Base-by-base conservation (phyloP, 1,140 invertebrate species). In the Chironomus striatipennis region DNA sequence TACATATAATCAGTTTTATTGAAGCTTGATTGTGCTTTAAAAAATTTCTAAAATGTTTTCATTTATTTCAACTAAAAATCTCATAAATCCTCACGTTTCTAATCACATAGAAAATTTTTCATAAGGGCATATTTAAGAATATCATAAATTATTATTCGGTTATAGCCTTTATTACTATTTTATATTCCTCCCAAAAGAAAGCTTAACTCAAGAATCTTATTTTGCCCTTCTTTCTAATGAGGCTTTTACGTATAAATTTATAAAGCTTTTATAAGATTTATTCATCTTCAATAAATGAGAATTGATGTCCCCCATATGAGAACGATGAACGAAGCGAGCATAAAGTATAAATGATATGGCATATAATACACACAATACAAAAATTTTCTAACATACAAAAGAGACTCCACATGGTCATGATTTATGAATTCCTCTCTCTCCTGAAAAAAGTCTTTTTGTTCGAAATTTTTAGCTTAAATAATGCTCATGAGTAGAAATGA, bases 271-370 rank as follows among this genome's bases (percentile, higher is more conserved):
- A 57, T 15, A n/a, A 57, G 47, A 57, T 57, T 57, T 57, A 57
- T 57, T 57, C 47, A 57, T 57, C 47, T 57, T 57, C 47, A 57
- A 57, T 57, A 57, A 57, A 57, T 57, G 12, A 15, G 47, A 57
- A 57, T 57, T 57, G 47, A 57, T 57, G 47, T 57, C 12, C n/a
- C n/a, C n/a, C 47, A 57, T 57, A 57, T n/a, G 12, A 57, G n/a
- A 47, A 47, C 9, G 43, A 57, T n/a, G 47, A 15, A 57, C 47
- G n/a, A 57, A 12, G 12, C 47, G 12, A n/a, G n/a, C n/a, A 57
- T n/a, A n/a, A n/a, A 57, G 47, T 57, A n/a, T 12, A 57, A 57
- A 57, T 57, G 47, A 12, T n/a, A 57, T 57, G 47, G 24, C 24
- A 34, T 34, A 34, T 34, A 34, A 34, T 34, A 34, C 24, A 34